Evolutionary conservation across 53 echinoderm and acorn worm genomes (phyloP).

Genomic region (Stichopus horrens): DNA sequence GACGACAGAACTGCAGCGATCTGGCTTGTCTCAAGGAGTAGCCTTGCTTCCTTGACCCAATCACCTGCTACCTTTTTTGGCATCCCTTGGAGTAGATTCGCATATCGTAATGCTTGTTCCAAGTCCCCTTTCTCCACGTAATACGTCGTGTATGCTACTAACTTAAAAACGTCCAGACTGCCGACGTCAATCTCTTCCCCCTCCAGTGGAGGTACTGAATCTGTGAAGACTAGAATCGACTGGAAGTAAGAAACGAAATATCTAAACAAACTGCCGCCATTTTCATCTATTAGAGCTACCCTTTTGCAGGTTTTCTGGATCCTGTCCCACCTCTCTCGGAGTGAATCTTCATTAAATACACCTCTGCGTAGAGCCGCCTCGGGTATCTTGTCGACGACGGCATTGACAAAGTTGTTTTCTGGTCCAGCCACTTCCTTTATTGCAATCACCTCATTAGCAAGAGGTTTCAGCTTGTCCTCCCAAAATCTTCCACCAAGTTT

Average conservation of each 20-base stretch:
- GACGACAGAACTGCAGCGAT: constrained; percentile 80
- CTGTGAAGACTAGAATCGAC: constrained; percentile 76
- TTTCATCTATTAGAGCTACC: constrained; percentile 84
- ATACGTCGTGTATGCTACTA: constrained; percentile 77
- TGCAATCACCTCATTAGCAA: constrained; percentile 82
- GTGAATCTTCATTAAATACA: constrained; percentile 72
- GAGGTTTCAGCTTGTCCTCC: constrained; percentile 73
- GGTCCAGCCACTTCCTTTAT: constrained; percentile 74
- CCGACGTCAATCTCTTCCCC: constrained; percentile 64
- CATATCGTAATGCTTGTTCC: constrained; percentile 86
- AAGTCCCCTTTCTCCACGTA: constrained; percentile 83
- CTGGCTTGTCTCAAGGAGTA: constrained; percentile 92
- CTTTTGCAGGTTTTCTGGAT: constrained; percentile 70
- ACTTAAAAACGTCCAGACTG: constrained; percentile 70
- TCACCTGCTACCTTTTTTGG: constrained; percentile 79
- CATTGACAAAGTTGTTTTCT: constrained; percentile 71
- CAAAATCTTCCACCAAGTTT: constrained; percentile 57
- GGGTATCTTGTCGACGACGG: constrained; percentile 72
- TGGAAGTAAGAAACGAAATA: constrained; percentile 90
- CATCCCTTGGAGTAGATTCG: constrained; percentile 89
- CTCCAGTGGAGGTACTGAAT: constrained; percentile 59
- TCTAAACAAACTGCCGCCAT: constrained; percentile 68
- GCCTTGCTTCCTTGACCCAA: constrained; percentile 88
- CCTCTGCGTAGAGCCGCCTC: constrained; percentile 80
- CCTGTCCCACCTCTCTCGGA: constrained; percentile 81